phyloP scores from a whole-genome alignment of 2,113 vertebrate genomes.

The Dipodomys ordii region DNA sequence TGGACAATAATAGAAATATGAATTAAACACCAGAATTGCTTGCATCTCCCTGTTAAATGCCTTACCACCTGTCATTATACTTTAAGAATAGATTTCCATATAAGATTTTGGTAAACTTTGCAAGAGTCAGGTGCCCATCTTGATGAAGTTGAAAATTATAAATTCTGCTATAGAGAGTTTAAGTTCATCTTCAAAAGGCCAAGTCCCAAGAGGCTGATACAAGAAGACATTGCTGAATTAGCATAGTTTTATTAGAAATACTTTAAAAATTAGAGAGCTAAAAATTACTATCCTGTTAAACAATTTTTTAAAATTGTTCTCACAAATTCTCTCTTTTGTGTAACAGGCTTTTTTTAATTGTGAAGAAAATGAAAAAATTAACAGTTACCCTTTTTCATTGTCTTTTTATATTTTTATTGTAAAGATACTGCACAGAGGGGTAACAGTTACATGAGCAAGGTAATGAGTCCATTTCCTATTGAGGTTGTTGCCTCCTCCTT shows the following conservation, averaged over 20 bases:
- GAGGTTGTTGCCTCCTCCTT: no score
- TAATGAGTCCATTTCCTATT: no score
- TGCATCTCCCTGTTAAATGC: background rate
- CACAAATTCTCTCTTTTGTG: background rate
- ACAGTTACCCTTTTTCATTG: background rate
- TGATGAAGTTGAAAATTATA: slow-evolving; percentile 1
- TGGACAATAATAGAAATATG: background rate
- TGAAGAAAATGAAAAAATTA: background rate
- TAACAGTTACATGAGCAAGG: no score
- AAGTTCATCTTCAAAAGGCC: background rate
- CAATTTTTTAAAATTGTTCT: background rate
- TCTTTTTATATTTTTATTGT: no score
- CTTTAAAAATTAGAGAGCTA: background rate
- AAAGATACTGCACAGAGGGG: no score
- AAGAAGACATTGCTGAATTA: background rate
- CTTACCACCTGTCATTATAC: background rate
- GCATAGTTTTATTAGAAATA: background rate
- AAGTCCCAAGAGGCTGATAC: background rate
- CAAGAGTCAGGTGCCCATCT: background rate
- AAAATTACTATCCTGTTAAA: background rate
- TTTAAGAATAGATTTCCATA: background rate
- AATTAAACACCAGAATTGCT: background rate
- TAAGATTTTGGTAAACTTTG: background rate
- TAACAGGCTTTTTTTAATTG: background rate
- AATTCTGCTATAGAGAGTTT: background rate